A percentile compares a stretch with the other conserved stretches of the same genome.
phyloP scores from a whole-genome alignment of 2,797 vertebrate genomes.

The Hozukius guyotensis region DNA sequence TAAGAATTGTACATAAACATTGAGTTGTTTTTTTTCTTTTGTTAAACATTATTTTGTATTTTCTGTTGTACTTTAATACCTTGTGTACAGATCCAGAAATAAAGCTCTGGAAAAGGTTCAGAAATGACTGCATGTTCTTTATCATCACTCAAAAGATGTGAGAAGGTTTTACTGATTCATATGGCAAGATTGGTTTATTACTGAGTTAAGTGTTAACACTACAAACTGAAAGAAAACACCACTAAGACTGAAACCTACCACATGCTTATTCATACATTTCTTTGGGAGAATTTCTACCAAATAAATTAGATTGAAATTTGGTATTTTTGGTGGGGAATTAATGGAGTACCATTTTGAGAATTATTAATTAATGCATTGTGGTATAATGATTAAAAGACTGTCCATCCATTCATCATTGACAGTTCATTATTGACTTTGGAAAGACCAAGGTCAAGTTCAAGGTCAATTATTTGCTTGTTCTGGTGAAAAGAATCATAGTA shows the following conservation, averaged over 20 bases:
- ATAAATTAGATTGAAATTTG: background rate
- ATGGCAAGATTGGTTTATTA: too few species aligned
- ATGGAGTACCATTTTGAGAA: background rate
- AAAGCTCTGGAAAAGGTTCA: slow-evolving; percentile 94
- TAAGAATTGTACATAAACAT: slow-evolving; percentile 99
- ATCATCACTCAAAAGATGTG: background rate
- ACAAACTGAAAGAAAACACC: too few species aligned
- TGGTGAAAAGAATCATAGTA: too few species aligned
- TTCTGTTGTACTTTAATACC: slow-evolving; percentile 99
- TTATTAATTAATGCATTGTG: background rate
- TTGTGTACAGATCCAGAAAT: slow-evolving; percentile 99
- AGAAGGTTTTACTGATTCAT: background rate
- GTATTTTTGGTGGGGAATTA: background rate
- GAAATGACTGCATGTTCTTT: slow-evolving; percentile 24
- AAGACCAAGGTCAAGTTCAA: too few species aligned
- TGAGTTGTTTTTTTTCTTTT: slow-evolving; percentile 86
- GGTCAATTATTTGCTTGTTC: too few species aligned
- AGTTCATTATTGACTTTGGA: too few species aligned
- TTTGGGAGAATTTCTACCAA: background rate
- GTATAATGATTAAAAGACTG: too few species aligned
- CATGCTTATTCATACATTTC: background rate
- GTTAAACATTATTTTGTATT: slow-evolving; percentile 99
- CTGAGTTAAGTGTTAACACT: too few species aligned
- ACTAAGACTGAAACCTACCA: too few species aligned
- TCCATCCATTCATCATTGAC: too few species aligned